A percentile compares a stretch with the other conserved stretches of the same genome.
Conservation (phyloP, 2,113 vertebrate genomes). For the Anolis sagrei region DNA sequence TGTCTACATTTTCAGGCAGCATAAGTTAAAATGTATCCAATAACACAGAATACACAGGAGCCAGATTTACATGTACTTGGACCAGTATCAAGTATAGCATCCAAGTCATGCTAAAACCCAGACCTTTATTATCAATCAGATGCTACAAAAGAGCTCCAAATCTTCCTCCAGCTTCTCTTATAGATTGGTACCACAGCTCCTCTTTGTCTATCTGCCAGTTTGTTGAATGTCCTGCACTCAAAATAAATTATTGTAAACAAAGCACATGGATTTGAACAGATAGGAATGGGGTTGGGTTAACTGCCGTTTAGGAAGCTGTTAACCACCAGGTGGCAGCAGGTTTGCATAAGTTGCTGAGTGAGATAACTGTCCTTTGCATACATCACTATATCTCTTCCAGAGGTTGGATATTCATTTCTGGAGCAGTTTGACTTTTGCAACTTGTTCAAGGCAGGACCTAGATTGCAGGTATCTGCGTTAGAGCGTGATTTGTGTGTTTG, state of each 20-base stretch:
- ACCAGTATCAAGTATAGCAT: too few relatives aligned
- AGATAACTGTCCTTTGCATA: not conserved
- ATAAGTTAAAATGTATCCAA: too few relatives aligned
- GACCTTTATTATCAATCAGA: not conserved
- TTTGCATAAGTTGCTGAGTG: not conserved
- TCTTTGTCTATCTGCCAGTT: not conserved
- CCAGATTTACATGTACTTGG: too few relatives aligned
- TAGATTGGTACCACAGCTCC: not conserved
- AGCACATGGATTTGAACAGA: too few relatives aligned
- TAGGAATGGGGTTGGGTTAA: not conserved
- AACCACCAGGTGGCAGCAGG: conserved; percentile 16
- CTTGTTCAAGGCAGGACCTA: not conserved
- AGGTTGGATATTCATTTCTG: not conserved
- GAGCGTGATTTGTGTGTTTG: not conserved
- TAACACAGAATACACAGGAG: too few relatives aligned
- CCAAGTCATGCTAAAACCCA: not conserved
- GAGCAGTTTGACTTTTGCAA: not conserved
- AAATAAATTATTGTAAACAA: too few relatives aligned
- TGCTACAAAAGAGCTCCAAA: not conserved
- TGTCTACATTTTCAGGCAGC: too few relatives aligned
- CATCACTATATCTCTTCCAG: not conserved
- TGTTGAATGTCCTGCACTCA: not conserved
- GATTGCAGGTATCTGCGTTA: not conserved
- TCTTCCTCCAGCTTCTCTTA: not conserved
- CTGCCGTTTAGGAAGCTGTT: not conserved